Evolutionary conservation across 2,113 vertebrate species (phyloP), one percentile per base, ranked within the genome.

Genomic region (Chamaetylas fuelleborni): DNA sequence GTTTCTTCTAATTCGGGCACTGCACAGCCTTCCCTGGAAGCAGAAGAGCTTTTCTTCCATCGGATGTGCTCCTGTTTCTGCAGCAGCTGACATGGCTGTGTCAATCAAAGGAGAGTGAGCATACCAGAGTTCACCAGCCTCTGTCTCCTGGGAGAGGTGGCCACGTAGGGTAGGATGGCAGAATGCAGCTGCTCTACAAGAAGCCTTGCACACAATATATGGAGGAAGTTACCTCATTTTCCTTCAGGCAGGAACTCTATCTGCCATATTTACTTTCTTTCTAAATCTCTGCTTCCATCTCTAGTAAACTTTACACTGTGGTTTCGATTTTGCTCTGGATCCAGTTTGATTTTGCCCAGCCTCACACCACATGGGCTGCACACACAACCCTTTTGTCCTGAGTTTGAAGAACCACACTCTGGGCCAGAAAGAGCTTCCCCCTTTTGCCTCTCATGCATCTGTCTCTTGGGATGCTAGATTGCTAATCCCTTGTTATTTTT

Each of bases 251-350:
- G 8, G 5, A 26, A 43, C 3, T 9, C 10, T 64, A 17, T 36
- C 6, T 47, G 26, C 19, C 2, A 36, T 2, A 38, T 36, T 62
- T 50, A 81, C 1, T 54, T 65, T 33, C 60, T 80, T 73, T 65
- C n/a, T 48, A 69, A 91, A 71, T n/a, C 19, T 4, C 6, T 76
- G 5, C 10, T 74, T 48, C 15, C 8, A 8, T 15, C 20, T 36
- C 17, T 28, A 34, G 5, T 28, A 31, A 84, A 20, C 3, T 43
- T 12, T 38, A 42, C 79, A 48, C 2, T 0, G 1, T 2, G 1
- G 4, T 3, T 86, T 58, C 8, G 3, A 11, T 43, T 84, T 87
- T 69, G 10, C 22, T 85, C 26, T 66, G n/a, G 22, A 77, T 54
- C 4, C 40, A 60, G 24, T n/a, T 47, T 72, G 18, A 33, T 67